Percentiles rank a stretch among this genome's conserved stretches.
phyloP scores from a whole-genome alignment of 1,140 invertebrate species.

The Paralvinella palmiformis region DNA sequence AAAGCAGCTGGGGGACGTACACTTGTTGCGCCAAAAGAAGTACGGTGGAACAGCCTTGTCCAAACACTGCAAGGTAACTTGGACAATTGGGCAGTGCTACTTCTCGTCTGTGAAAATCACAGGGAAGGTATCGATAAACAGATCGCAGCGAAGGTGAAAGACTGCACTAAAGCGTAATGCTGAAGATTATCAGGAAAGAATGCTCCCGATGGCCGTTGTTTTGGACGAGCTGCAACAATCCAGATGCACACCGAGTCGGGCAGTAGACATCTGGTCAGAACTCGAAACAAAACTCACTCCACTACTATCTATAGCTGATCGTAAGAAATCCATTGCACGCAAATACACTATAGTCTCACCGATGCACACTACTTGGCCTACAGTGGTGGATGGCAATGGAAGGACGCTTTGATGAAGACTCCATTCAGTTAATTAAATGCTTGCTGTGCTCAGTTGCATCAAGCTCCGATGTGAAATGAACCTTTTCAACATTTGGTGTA shows the following conservation, averaged over 20 bases:
- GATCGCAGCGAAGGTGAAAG: no score
- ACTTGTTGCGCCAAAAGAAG: slow-evolving; percentile 6
- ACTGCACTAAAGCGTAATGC: no score
- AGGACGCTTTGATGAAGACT: slow-evolving; percentile 9
- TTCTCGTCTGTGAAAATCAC: background rate
- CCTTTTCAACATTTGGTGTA: slow-evolving; percentile 6
- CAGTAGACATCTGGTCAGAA: slow-evolving; percentile 10
- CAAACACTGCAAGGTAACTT: slow-evolving; percentile 5
- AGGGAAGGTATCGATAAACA: slow-evolving; percentile 5
- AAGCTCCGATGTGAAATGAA: slow-evolving; percentile 5
- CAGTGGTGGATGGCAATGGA: slow-evolving; percentile 9
- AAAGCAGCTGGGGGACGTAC: slow-evolving; percentile 2
- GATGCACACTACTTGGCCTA: slow-evolving; percentile 8
- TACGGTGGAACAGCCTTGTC: slow-evolving; percentile 6
- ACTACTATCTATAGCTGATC: slow-evolving; percentile 1
- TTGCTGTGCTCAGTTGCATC: slow-evolving; percentile 8
- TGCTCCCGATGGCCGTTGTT: slow-evolving; percentile 5
- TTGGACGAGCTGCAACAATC: slow-evolving; percentile 8
- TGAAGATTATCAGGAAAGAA: slow-evolving; percentile 9
- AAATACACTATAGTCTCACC: slow-evolving; percentile 8
- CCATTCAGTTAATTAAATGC: slow-evolving; percentile 2
- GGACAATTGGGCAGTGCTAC: background rate
- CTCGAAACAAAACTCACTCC: slow-evolving; percentile 9
- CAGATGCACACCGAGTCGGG: slow-evolving; percentile 6
- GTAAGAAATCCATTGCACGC: slow-evolving; percentile 8